These are phyloP conservation scores for Hyla sarda DNA, from an alignment of 2,113 vertebrate species.

Conservation along the genomic window DNA sequence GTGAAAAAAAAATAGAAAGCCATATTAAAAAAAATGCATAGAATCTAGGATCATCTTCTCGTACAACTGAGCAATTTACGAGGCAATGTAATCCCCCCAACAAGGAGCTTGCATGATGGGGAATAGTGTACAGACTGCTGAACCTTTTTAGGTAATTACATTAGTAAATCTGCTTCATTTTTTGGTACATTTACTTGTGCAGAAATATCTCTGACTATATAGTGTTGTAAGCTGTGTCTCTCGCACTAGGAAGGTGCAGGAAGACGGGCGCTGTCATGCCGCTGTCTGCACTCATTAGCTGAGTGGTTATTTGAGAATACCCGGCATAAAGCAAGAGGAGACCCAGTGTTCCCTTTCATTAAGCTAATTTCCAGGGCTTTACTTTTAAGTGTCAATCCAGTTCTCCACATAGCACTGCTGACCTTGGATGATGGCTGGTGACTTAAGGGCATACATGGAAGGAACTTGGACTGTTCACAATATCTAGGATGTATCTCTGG, in stretches of 20 bases:
- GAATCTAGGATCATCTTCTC: too few species aligned
- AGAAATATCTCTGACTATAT: not conserved
- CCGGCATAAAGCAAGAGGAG: conserved; percentile 71
- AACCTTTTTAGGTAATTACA: not conserved
- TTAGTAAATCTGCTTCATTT: not conserved
- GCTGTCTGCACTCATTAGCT: conserved; percentile 77
- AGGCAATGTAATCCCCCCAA: not conserved
- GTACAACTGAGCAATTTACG: too few species aligned
- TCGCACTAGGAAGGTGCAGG: not conserved
- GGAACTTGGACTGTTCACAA: not conserved
- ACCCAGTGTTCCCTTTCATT: conserved; percentile 78
- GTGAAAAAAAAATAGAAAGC: too few species aligned
- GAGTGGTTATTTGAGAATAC: conserved; percentile 84
- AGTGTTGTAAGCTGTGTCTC: not conserved
- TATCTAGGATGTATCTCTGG: not conserved
- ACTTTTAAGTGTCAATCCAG: conserved; percentile 70
- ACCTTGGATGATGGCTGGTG: conserved; percentile 67
- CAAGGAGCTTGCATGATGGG: not conserved
- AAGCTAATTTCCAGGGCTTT: conserved; percentile 81
- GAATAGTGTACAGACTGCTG: not conserved
- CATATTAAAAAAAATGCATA: too few species aligned
- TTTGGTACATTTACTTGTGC: not conserved
- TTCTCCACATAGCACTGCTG: conserved; percentile 73
- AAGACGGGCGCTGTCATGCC: conserved; percentile 67
- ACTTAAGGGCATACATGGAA: conserved; percentile 54